These are phyloP conservation scores for Laticauda colubrina DNA, from an alignment of 2,113 vertebrate species.

Conservation along the genomic window DNA sequence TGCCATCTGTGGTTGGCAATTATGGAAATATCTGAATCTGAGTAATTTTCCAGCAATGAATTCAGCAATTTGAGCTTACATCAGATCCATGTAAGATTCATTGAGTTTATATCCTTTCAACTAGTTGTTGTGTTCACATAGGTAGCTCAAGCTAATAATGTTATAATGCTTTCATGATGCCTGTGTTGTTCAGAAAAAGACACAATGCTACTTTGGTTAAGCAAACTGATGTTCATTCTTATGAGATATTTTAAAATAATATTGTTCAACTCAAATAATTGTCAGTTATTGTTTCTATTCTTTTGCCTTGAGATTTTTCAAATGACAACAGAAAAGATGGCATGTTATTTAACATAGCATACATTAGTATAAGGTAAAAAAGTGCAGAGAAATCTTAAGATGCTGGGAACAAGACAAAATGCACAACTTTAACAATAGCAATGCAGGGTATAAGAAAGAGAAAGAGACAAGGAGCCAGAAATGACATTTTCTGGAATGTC, in stretches of 20 bases:
- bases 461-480: neutral
- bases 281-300: neutral
- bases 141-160: neutral
- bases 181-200: neutral
- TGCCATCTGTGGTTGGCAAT: neutral
- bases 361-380: neutral
- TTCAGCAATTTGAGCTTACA: neutral
- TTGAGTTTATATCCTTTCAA: neutral
- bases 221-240: neutral
- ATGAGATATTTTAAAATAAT: neutral
- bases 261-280: neutral
- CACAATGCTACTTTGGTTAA: neutral
- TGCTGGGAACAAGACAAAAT: neutral
- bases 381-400: neutral
- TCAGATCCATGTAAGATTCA: neutral
- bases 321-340: neutral
- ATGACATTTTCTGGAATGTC: neutral
- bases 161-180: neutral
- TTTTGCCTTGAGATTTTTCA: neutral
- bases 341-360: neutral
- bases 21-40: neutral
- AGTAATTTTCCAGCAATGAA: neutral
- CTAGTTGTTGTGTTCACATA: neutral
- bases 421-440: neutral
- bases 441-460: neutral